These are phyloP conservation scores for Trachelipus rathkii DNA, from an alignment of 1,140 invertebrate species.

Conservation along the genomic window DNA sequence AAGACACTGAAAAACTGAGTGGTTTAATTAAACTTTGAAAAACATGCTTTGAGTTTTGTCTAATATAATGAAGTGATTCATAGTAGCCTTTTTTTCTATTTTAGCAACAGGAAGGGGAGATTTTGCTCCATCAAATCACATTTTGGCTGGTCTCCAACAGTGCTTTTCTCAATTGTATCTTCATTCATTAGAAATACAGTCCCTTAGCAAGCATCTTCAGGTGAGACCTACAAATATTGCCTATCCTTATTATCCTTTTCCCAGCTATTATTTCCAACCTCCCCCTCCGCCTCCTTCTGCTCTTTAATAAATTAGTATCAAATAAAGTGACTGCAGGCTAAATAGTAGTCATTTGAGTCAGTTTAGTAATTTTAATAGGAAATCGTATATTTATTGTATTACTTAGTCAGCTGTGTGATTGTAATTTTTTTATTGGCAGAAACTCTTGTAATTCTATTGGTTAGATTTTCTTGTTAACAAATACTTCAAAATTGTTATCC, in stretches of 20 bases:
- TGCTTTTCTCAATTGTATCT: slow-evolving; percentile 43
- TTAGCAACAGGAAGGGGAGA: neutral
- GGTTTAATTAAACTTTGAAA: too few species aligned
- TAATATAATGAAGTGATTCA: neutral
- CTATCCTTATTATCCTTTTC: slow-evolving; percentile 3
- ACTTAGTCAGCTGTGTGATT: too few species aligned
- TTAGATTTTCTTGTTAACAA: neutral
- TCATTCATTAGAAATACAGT: slow-evolving; percentile 44
- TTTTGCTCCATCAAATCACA: slow-evolving; percentile 24
- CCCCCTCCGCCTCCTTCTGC: neutral
- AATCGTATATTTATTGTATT: too few species aligned
- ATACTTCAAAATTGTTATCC: neutral
- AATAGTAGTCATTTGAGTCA: too few species aligned
- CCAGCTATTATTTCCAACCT: neutral
- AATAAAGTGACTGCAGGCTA: too few species aligned
- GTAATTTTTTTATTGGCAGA: neutral
- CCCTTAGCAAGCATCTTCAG: slow-evolving; percentile 44
- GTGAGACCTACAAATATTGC: slow-evolving; percentile 33
- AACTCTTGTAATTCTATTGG: neutral
- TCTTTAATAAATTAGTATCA: neutral
- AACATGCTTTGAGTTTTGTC: too few species aligned
- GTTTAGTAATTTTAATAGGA: too few species aligned
- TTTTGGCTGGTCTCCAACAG: slow-evolving; percentile 37
- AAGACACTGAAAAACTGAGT: too few species aligned
- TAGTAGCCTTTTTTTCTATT: neutral